These are phyloP conservation scores for Crenuchus spilurus DNA, from an alignment of 2,797 vertebrate genomes.

Conservation along the genomic window DNA sequence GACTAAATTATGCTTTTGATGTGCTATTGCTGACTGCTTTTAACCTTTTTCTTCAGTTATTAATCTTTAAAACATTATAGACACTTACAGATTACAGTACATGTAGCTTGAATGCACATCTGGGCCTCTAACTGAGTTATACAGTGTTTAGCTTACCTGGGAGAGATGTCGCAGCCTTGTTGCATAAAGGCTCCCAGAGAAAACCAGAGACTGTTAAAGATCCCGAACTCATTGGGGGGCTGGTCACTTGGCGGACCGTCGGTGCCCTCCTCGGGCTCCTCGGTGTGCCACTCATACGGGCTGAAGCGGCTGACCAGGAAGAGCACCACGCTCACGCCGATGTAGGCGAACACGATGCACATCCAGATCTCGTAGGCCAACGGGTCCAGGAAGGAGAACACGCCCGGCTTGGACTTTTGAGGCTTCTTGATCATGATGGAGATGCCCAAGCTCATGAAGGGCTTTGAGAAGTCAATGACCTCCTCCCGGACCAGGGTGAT, in stretches of 20 bases:
- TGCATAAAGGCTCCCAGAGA: constrained; percentile 99
- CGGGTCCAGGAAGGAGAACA: constrained; percentile 98
- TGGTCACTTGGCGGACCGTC: constrained; percentile 93
- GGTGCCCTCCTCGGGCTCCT: constrained; percentile 94
- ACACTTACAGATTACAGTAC: too few species aligned
- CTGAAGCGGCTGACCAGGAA: constrained; percentile 99
- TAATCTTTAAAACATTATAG: too few species aligned
- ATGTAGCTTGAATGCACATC: too few species aligned
- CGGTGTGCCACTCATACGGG: constrained; percentile 98
- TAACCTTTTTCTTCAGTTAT: too few species aligned
- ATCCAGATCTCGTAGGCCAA: constrained; percentile 99
- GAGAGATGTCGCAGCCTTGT: constrained; percentile 99
- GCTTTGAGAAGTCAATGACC: constrained; percentile 99
- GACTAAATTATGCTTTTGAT: too few species aligned
- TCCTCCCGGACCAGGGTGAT: constrained; percentile 98
- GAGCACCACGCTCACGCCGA: constrained; percentile 98
- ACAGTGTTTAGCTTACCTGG: constrained; percentile 79
- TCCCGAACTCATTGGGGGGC: constrained; percentile 98
- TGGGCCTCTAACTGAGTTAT: too few species aligned
- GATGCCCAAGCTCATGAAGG: constrained; percentile 99
- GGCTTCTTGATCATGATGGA: constrained; percentile 99
- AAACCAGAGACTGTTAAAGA: constrained; percentile 99
- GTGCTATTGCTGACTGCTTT: too few species aligned
- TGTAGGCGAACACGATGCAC: constrained; percentile 99
- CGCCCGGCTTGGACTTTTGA: constrained; percentile 98